These are phyloP conservation scores for Tipula lateralis DNA, from an alignment of 2,888 invertebrate species.

Conservation along the genomic window DNA sequence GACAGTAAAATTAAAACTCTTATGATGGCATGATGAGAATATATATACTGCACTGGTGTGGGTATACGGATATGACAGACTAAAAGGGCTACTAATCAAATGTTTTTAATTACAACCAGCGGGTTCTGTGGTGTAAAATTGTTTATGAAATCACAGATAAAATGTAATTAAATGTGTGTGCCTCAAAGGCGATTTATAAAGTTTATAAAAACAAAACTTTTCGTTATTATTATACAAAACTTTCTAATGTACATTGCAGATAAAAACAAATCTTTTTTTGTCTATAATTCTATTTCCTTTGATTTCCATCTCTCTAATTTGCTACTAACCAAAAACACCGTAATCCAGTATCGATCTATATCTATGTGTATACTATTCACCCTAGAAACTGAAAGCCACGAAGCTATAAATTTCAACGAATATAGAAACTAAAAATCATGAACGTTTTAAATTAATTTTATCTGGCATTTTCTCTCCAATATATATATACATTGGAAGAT, in stretches of 20 bases:
- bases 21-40: no score
- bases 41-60: no score
- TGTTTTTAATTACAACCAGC: not conserved
- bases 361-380: not conserved
- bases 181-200: not conserved
- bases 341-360: not conserved
- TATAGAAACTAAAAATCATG: not conserved
- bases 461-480: not conserved
- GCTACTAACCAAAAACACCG: not conserved
- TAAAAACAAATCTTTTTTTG: not conserved
- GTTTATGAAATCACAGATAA: not conserved
- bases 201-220: not conserved
- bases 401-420: not conserved
- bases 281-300: not conserved
- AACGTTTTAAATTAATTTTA: not conserved
- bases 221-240: not conserved
- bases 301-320: not conserved
- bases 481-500: not conserved
- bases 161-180: not conserved
- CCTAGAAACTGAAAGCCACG: not conserved
- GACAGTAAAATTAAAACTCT: no score
- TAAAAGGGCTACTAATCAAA: no score
- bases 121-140: not conserved
- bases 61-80: no score
- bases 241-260: not conserved